Conservation (phyloP, 1,140 invertebrate species). For the Scaptodrosophila lebanonensis region DNA sequence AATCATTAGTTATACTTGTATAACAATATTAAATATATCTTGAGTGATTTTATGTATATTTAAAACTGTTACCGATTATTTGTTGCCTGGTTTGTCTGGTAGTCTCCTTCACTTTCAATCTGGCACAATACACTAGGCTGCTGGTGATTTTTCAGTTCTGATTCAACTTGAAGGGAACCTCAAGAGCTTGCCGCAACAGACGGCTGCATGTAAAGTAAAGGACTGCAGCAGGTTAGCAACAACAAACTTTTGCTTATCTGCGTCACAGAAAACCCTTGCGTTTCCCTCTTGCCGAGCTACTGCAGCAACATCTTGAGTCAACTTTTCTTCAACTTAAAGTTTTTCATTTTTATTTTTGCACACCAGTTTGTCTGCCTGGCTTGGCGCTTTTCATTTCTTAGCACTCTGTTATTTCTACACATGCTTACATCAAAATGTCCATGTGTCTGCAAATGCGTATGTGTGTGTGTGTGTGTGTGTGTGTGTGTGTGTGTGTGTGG, state of each 20-base stretch:
- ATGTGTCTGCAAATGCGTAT: too few relatives aligned
- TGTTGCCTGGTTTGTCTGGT: too few relatives aligned
- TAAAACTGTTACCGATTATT: too few relatives aligned
- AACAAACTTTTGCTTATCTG: slow-evolving; percentile 64
- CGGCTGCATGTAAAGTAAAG: slow-evolving; percentile 25
- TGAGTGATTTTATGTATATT: too few relatives aligned
- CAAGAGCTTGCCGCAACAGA: slow-evolving; percentile 27
- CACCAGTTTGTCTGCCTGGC: slow-evolving; percentile 25
- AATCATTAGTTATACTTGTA: too few relatives aligned
- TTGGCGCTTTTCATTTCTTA: slow-evolving; percentile 23
- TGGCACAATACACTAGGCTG: slow-evolving; percentile 34
- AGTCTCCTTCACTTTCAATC: too few relatives aligned
- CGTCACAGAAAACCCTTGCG: slow-evolving; percentile 24
- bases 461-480: neutral
- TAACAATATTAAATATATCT: too few relatives aligned
- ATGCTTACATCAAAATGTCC: too few relatives aligned
- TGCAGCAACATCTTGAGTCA: slow-evolving; percentile 41
- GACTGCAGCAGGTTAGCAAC: slow-evolving; percentile 14
- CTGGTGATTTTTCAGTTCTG: slow-evolving; percentile 60
- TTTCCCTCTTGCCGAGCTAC: slow-evolving; percentile 12
- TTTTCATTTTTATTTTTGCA: slow-evolving; percentile 10
- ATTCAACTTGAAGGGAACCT: slow-evolving; percentile 39
- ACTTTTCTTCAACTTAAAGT: slow-evolving; percentile 7
- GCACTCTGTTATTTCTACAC: slow-evolving; percentile 46
- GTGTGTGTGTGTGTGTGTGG: neutral